Conservation (phyloP, 2,113 vertebrate genomes). For the Formicarius rufipectus region DNA sequence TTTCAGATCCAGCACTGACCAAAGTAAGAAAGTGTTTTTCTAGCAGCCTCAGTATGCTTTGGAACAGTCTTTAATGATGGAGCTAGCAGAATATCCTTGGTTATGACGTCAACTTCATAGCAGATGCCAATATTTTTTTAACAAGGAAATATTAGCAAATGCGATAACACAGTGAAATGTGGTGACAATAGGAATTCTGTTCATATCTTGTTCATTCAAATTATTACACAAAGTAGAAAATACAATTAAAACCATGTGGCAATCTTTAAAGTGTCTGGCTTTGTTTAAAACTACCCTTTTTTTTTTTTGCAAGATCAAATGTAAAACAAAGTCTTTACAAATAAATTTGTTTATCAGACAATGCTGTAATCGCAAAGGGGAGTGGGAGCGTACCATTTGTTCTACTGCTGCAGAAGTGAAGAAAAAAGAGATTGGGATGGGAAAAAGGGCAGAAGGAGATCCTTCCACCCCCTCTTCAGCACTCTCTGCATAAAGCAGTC, state of each 20-base stretch:
- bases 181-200: conserved; percentile 57
- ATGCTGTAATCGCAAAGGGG: conserved; percentile 54
- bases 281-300: conserved; percentile 73
- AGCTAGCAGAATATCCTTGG: neutral
- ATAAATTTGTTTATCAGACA: conserved; percentile 77
- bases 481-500: neutral
- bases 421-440: neutral
- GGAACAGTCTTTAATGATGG: neutral
- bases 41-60: neutral
- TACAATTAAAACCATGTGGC: conserved; percentile 73
- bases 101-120: conserved; percentile 7
- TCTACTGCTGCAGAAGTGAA: neutral
- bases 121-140: conserved; percentile 49
- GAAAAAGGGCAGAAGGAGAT: neutral
- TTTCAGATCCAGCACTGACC: neutral
- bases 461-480: neutral
- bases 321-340: conserved; percentile 76
- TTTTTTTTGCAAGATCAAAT: conserved; percentile 78
- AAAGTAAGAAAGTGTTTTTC: neutral
- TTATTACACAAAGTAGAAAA: conserved; percentile 71
- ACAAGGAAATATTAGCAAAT: conserved; percentile 67
- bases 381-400: neutral
- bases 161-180: conserved; percentile 63
- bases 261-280: conserved; percentile 75
- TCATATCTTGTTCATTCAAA: conserved; percentile 75